A percentile compares a stretch with the other conserved stretches of the same genome.
phyloP scores from a whole-genome alignment of 2,888 invertebrate genomes.

The Dicyrtoma fusca region DNA sequence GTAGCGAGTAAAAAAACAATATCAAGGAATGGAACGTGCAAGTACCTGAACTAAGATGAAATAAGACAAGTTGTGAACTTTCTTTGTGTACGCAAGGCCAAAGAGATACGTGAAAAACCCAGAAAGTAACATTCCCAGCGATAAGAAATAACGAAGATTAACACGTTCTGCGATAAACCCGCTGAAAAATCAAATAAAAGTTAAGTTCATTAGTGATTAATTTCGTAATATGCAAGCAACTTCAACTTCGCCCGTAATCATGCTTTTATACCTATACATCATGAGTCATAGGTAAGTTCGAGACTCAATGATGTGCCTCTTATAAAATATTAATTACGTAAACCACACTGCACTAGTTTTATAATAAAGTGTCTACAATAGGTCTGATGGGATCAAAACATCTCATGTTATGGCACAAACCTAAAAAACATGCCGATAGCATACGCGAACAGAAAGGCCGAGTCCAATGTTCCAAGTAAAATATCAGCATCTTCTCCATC shows the following conservation, averaged over 20 bases:
- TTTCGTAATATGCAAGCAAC: too few species aligned
- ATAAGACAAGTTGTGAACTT: constrained; percentile 80
- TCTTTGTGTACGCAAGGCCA: constrained; percentile 79
- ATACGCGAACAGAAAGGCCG: constrained; percentile 88
- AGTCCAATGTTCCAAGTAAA: constrained; percentile 83
- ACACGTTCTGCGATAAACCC: constrained; percentile 92
- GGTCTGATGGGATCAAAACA: not conserved
- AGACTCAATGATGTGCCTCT: not conserved
- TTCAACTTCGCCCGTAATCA: too few species aligned
- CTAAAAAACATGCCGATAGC: constrained; percentile 88
- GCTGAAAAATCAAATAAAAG: constrained; percentile 60
- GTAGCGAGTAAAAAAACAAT: not conserved
- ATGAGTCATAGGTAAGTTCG: not conserved
- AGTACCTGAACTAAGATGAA: constrained; percentile 81
- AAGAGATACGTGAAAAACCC: constrained; percentile 85
- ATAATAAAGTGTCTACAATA: not conserved
- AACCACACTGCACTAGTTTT: not conserved
- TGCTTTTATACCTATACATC: too few species aligned
- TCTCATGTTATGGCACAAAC: constrained; percentile 59
- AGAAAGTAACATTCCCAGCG: constrained; percentile 85
- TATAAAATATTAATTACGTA: not conserved
- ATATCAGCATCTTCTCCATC: constrained; percentile 73
- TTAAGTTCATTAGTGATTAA: too few species aligned
- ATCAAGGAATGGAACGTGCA: not conserved
- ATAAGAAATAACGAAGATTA: constrained; percentile 86